phyloP scores from a whole-genome alignment of 1,140 invertebrate species.

The Myzus persicae region DNA sequence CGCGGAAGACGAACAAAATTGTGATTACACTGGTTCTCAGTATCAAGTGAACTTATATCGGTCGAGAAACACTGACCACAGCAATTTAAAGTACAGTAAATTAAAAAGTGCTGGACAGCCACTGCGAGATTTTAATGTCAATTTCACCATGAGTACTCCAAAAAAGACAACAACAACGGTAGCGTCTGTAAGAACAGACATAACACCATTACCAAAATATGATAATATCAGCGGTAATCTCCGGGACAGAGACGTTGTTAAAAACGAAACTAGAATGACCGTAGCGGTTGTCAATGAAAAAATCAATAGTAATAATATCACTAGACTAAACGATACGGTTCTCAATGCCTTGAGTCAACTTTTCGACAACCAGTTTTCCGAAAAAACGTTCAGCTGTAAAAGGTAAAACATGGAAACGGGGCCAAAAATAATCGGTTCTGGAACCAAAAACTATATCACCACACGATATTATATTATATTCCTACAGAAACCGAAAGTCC shows the following conservation, averaged over 20 bases:
- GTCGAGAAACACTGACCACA: constrained; percentile 26
- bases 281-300: background rate
- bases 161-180: background rate
- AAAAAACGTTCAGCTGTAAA: constrained; percentile 38
- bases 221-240: background rate
- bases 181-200: background rate
- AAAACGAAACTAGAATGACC: background rate
- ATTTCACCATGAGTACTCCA: background rate
- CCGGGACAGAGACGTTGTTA: background rate
- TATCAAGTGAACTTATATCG: background rate
- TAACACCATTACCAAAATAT: background rate
- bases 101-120: background rate
- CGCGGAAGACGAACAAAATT: constrained; percentile 79
- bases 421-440: background rate
- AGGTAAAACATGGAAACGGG: background rate
- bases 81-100: background rate
- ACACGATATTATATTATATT: background rate
- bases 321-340: background rate
- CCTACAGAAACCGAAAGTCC: background rate
- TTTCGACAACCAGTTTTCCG: constrained; percentile 27
- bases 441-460: background rate
- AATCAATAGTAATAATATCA: background rate
- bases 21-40: constrained; percentile 62
- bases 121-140: background rate
- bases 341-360: background rate